Evolutionary conservation across 2,888 invertebrate genomes (phyloP).

Genomic region (Celastrina argiolus): DNA sequence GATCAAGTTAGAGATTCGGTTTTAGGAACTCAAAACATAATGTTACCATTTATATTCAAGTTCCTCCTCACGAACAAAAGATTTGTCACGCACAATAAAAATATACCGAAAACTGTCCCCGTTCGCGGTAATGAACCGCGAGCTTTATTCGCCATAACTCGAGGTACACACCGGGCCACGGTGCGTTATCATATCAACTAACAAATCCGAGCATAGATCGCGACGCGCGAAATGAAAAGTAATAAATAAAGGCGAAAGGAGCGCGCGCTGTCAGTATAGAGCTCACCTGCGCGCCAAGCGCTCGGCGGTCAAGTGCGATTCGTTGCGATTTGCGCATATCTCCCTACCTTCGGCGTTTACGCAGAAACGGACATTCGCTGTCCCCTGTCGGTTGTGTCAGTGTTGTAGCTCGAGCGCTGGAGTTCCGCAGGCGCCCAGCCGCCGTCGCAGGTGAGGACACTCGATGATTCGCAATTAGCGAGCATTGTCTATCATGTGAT

Average conservation of each 20-base stretch:
- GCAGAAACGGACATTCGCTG: slow-evolving; percentile 43
- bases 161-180: neutral
- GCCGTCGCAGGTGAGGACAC: slow-evolving; percentile 52
- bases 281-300: slow-evolving; percentile 54
- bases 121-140: neutral
- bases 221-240: slow-evolving; percentile 63
- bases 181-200: neutral
- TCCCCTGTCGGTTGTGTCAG: slow-evolving; percentile 57
- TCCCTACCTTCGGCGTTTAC: slow-evolving; percentile 42
- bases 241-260: slow-evolving; percentile 63
- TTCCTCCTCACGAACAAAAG: neutral
- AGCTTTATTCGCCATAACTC: no score
- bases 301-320: slow-evolving; percentile 47
- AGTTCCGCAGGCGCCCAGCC: slow-evolving; percentile 42
- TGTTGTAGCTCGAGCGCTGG: slow-evolving; percentile 51
- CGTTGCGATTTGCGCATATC: slow-evolving; percentile 40
- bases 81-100: neutral
- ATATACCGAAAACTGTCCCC: neutral
- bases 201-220: slow-evolving; percentile 42
- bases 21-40: neutral
- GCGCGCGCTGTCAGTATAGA: slow-evolving; percentile 70
- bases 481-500: slow-evolving; percentile 55
- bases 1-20: neutral
- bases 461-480: slow-evolving; percentile 36
- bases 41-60: slow-evolving; percentile 3